Evolutionary conservation across 2,888 invertebrate species (phyloP), one percentile per base, ranked within the genome.

Genomic region (Ferrisia virgata): DNA sequence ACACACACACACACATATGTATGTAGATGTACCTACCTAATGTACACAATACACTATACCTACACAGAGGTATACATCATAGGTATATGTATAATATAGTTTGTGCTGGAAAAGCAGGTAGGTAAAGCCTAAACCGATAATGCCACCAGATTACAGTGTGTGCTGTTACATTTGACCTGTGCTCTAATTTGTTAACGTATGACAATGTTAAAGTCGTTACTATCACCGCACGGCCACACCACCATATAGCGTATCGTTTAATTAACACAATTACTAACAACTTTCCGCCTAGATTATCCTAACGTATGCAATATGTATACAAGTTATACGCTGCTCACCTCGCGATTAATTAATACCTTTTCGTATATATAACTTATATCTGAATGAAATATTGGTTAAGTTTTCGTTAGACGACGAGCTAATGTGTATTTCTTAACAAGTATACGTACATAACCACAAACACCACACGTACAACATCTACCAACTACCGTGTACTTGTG

Each of bases 81-180:
- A 40, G 6, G 6, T 47, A 47, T 3, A n/a, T 8, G n/a, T 47
- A 47, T 47, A 43, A 13, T 40, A 40, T 13, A 40, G 11, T 11
- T 40, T 11, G 11, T 11, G 18, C 47, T 4, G 3, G 47, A 4
- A 47, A 47, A 8, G 47, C 18, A 72, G 31, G n/a, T n/a, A 69
- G 72, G n/a, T 33, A 72, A 72, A 33, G 72, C 72, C 72, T 33
- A n/a, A n/a, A 31, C 72, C 72, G 72, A 72, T 72, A 72, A 72
- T 72, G 72, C 72, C 33, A 72, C 72, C 72, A 72, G 72, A 72
- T 72, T 72, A 72, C 33, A 33, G 72, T 33, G 72, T 33, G 72
- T 15, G 72, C n/a, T 72, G 72, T 72, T 33, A 33, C 72, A 72
- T 72, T 72, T 72, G 58, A 64, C 58, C 58, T 64, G 58, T 28